A percentile compares a stretch with the other conserved stretches of the same genome.
These are phyloP conservation scores for Arrhamphus sclerolepis DNA, from an alignment of 2,797 vertebrate genomes.

Conservation along the genomic window DNA sequence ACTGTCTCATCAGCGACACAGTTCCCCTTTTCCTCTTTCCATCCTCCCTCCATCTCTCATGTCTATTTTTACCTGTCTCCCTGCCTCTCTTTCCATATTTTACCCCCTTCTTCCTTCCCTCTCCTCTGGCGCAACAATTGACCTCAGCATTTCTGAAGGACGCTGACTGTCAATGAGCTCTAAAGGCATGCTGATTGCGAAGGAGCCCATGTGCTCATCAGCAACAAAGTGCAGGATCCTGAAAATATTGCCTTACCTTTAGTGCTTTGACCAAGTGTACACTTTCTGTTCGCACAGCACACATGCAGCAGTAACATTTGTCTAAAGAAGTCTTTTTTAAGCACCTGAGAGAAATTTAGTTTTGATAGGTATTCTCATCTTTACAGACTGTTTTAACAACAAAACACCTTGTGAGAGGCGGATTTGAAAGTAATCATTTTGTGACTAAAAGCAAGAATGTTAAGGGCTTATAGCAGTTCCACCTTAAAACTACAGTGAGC, in stretches of 20 bases:
- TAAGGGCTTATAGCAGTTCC: constrained; percentile 3
- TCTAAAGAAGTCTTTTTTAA: too few relatives aligned
- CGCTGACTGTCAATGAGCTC: constrained; percentile 28
- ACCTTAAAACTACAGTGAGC: constrained; percentile 12
- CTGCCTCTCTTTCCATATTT: constrained; percentile 4
- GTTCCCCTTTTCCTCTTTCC: constrained; percentile 1
- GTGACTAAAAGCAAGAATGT: constrained; percentile 23
- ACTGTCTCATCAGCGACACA: constrained; percentile 47
- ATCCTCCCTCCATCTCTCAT: neutral
- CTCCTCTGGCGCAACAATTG: constrained; percentile 30
- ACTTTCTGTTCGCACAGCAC: too few relatives aligned
- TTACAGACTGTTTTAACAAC: too few relatives aligned
- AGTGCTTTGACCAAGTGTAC: too few relatives aligned
- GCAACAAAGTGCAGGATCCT: too few relatives aligned
- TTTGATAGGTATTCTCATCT: too few relatives aligned
- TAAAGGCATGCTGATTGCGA: constrained; percentile 38
- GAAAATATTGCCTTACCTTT: too few relatives aligned
- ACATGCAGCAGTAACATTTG: too few relatives aligned
- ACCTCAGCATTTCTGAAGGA: constrained; percentile 53
- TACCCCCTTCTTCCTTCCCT: constrained; percentile 17
- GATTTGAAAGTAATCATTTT: constrained; percentile 9
- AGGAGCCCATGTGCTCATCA: constrained; percentile 15
- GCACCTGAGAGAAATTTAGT: too few relatives aligned
- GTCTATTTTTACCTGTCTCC: neutral
- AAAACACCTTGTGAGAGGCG: too few relatives aligned